Percentiles rank a stretch among this genome's conserved stretches.
phyloP scores from a whole-genome alignment of 2,797 vertebrate species.

The Hirundo rustica region DNA sequence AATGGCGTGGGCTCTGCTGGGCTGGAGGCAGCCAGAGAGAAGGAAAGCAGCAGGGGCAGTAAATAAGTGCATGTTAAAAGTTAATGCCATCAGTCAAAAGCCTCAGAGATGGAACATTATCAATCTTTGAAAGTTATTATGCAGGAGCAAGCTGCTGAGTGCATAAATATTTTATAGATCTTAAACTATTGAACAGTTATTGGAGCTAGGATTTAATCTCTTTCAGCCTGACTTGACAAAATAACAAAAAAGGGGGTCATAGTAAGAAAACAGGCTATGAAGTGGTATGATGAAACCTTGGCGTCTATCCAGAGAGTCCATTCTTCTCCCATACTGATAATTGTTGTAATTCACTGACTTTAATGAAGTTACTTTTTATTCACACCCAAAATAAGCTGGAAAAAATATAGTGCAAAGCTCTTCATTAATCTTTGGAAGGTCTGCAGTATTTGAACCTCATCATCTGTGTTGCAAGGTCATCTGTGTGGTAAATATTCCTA shows the following conservation, averaged over 20 bases:
- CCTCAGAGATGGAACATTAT: slow-evolving; percentile 12
- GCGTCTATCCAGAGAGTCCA: neutral
- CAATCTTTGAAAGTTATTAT: slow-evolving; percentile 27
- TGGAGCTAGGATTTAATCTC: slow-evolving; percentile 25
- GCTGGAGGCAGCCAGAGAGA: neutral
- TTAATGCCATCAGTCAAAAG: neutral
- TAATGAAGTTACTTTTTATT: slow-evolving; percentile 22
- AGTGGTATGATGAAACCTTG: neutral
- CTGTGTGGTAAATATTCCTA: neutral
- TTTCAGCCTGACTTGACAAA: slow-evolving; percentile 23
- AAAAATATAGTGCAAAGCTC: neutral
- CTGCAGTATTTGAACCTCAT: neutral
- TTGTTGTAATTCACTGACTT: neutral
- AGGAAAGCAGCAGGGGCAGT: neutral
- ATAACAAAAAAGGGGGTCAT: neutral
- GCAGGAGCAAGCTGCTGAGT: slow-evolving; percentile 16
- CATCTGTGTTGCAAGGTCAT: neutral
- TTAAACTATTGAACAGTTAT: slow-evolving; percentile 48
- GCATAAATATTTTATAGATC: slow-evolving; percentile 46
- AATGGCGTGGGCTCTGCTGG: fast-evolving
- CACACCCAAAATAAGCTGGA: neutral
- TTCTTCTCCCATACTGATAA: neutral
- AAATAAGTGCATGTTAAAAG: neutral
- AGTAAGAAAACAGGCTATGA: neutral
- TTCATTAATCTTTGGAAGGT: neutral